Conservation (phyloP, 2,797 vertebrate species). For the Anolis apletophallus region DNA sequence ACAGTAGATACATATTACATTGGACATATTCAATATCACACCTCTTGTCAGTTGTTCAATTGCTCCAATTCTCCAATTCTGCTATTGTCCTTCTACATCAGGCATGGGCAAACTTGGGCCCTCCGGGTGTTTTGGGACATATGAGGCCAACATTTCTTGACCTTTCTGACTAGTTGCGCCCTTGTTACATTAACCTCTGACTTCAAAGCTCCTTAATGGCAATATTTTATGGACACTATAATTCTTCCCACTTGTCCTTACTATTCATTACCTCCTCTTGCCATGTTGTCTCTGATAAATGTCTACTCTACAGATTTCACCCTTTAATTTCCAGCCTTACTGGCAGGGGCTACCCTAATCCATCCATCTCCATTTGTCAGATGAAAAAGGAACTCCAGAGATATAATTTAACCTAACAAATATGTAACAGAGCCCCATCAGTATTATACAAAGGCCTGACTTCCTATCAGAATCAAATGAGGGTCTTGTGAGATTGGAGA, state of each 20-base stretch:
- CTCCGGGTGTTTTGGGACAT: slow-evolving; percentile 60
- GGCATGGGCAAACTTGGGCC: no score
- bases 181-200: slow-evolving; percentile 84
- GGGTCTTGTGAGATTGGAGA: slow-evolving; percentile 77
- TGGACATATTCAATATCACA: no score
- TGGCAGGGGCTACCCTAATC: slow-evolving; percentile 80
- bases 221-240: slow-evolving; percentile 69
- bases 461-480: slow-evolving; percentile 81
- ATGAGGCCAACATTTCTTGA: slow-evolving; percentile 68
- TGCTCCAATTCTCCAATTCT: no score
- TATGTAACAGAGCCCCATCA: slow-evolving; percentile 73
- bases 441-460: slow-evolving; percentile 76
- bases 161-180: slow-evolving; percentile 80
- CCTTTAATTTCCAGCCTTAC: slow-evolving; percentile 81
- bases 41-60: no score
- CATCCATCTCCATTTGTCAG: slow-evolving; percentile 66
- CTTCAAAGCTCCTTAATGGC: slow-evolving; percentile 73
- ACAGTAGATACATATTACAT: no score
- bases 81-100: no score
- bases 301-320: slow-evolving; percentile 78
- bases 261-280: slow-evolving; percentile 57
- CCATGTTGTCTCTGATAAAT: slow-evolving; percentile 74
- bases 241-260: slow-evolving; percentile 55
- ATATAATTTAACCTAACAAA: slow-evolving; percentile 83
- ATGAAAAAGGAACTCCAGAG: slow-evolving; percentile 75